These are phyloP conservation scores for Malurus leucopterus DNA, from an alignment of 2,797 vertebrate genomes.

Conservation along the genomic window DNA sequence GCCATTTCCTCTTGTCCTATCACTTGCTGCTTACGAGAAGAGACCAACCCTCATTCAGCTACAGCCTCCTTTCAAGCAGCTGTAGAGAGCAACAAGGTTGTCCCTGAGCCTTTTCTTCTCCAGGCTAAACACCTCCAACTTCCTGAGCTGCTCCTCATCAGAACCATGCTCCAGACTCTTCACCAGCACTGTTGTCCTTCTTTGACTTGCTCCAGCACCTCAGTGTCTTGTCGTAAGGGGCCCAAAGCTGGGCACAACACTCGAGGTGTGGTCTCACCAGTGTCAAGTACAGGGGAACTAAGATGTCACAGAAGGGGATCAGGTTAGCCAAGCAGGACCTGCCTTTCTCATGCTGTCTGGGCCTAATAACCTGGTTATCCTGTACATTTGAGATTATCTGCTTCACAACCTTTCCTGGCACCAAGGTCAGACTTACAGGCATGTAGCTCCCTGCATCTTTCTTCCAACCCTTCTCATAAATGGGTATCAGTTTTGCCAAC, in stretches of 20 bases:
- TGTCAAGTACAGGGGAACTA: background rate
- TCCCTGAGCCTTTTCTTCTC: background rate
- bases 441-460: background rate
- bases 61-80: background rate
- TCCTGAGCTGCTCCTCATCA: background rate
- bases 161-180: background rate
- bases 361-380: too few relatives aligned
- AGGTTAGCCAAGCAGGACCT: background rate
- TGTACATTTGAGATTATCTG: background rate
- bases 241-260: background rate
- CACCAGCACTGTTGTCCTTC: background rate
- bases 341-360: background rate
- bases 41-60: background rate
- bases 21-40: background rate
- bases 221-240: background rate
- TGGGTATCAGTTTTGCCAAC: background rate
- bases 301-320: background rate
- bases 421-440: background rate
- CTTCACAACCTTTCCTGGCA: background rate
- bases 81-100: background rate
- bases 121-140: background rate
- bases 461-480: background rate
- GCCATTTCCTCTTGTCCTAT: background rate
- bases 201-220: background rate
- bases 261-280: fast-evolving